Evolutionary conservation across 2,113 vertebrate genomes (phyloP).

Genomic region (Tachysurus vachellii): DNA sequence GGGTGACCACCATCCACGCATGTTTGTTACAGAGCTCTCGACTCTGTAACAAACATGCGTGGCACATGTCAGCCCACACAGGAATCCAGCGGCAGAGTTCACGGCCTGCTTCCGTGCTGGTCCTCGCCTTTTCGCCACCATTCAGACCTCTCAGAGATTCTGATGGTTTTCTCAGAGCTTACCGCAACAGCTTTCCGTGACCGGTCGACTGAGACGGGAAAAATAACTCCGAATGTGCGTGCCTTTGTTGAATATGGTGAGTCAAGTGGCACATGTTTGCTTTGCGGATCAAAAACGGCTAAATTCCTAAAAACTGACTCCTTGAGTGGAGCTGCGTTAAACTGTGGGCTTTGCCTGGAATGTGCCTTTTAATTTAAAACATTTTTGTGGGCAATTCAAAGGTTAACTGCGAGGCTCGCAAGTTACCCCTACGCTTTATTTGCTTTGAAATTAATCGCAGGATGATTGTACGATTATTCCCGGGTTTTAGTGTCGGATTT

Average conservation of each 20-base stretch:
- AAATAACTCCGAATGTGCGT: slow-evolving; percentile 39
- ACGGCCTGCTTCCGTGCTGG: slow-evolving; percentile 23
- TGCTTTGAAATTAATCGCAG: background rate
- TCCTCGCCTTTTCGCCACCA: background rate
- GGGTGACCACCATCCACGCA: background rate
- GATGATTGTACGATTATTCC: background rate
- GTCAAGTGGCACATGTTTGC: slow-evolving; percentile 24
- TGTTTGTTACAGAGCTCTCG: no score
- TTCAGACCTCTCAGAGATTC: background rate
- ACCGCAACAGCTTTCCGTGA: slow-evolving; percentile 33
- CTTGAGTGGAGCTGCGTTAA: background rate
- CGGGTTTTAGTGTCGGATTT: background rate
- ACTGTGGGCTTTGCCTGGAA: slow-evolving; percentile 26
- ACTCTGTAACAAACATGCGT: no score
- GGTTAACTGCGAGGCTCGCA: slow-evolving; percentile 1
- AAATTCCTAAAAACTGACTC: slow-evolving; percentile 17
- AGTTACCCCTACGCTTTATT: background rate
- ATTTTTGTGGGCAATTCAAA: slow-evolving; percentile 15
- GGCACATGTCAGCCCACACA: background rate
- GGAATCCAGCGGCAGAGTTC: background rate
- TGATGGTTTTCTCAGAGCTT: slow-evolving; percentile 51
- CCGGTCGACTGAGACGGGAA: background rate
- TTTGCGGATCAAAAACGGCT: slow-evolving; percentile 17
- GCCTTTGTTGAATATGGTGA: slow-evolving; percentile 4
- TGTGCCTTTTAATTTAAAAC: slow-evolving; percentile 16